Evolutionary conservation across 2,113 vertebrate species (phyloP).

Genomic region (Typhlomys cinereus): DNA sequence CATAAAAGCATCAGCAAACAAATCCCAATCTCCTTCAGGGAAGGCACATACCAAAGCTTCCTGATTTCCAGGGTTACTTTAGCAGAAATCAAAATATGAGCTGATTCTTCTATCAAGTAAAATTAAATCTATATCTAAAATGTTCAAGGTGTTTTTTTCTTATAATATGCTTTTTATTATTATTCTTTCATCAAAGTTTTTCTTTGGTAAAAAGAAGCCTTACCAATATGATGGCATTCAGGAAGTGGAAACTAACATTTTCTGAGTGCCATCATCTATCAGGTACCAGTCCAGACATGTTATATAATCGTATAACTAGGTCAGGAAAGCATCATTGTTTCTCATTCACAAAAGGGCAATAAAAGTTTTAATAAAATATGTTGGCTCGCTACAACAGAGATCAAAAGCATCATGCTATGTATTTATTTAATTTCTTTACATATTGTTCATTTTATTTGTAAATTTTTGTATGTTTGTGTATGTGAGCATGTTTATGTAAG

Average conservation of each 20-base stretch:
- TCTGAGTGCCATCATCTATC: not conserved
- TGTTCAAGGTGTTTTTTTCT: not conserved
- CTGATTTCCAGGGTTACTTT: not conserved
- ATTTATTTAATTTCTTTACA: not conserved
- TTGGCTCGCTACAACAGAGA: not conserved
- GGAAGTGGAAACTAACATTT: not conserved
- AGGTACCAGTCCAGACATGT: not conserved
- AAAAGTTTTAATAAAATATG: not conserved
- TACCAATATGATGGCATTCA: not conserved
- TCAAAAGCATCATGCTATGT: not conserved
- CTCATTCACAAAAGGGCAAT: not conserved
- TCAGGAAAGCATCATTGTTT: not conserved
- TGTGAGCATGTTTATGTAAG: too few relatives aligned
- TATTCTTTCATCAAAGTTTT: too few relatives aligned
- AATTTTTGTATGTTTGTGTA: too few relatives aligned
- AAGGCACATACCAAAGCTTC: not conserved
- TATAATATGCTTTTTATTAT: too few relatives aligned
- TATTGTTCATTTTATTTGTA: not conserved
- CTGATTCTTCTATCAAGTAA: not conserved
- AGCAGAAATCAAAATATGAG: constrained; percentile 19
- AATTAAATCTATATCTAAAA: not conserved
- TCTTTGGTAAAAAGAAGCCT: not conserved
- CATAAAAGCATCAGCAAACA: not conserved
- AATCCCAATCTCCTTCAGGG: not conserved
- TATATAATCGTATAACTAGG: not conserved